Base-by-base conservation (phyloP, 2,113 vertebrate genomes). In the Cyanistes caeruleus region DNA sequence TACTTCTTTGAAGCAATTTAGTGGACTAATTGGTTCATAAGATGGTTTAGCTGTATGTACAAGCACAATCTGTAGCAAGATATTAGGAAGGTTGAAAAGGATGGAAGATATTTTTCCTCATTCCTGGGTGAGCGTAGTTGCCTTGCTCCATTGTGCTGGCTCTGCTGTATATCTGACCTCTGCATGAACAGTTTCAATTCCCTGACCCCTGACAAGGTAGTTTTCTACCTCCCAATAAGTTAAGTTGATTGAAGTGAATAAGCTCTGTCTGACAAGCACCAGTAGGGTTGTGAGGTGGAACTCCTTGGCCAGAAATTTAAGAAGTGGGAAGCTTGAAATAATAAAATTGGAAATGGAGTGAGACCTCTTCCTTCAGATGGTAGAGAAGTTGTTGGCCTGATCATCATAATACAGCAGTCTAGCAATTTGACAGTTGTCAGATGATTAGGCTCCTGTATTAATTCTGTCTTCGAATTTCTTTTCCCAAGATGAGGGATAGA, bases 391-490 rank as follows among this genome's bases (percentile, higher is more conserved):
- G 31, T 52, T 4, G 0, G 30, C 41, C 76, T 62, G 62, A 60
- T 83, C 62, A 23, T 67, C 30, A 13, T 48, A 41, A 62, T 62
- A 41, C 24, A 11, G 25, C 53, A 35, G 55, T 55, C 30, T 41
- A 35, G 69, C 27, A 30, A 35, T n/a, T 53, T 68, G 70, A 68
- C 78, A 83, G 39, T 75, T 83, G 65, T 77, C 43, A 90, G 65
- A 37, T 87, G 59, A 68, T 87, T 89, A 69, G 63, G 80, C 55
- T 89, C 20, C 78, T 77, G 10, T 63, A 69, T 77, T 69, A 69
- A 63, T 69, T 96, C 63, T 62, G 46, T 68, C 62, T 62, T 69
- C 37, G 60, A 69, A 85, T 95, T 91, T 68, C 49, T 86, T 94
- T 84, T 48, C 21, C 15, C 14, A 60, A n/a, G 33, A 76, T 65